A percentile compares a stretch with the other conserved stretches of the same genome.
Conservation (phyloP, 2,113 vertebrate species). For the Collichthys lucidus region DNA sequence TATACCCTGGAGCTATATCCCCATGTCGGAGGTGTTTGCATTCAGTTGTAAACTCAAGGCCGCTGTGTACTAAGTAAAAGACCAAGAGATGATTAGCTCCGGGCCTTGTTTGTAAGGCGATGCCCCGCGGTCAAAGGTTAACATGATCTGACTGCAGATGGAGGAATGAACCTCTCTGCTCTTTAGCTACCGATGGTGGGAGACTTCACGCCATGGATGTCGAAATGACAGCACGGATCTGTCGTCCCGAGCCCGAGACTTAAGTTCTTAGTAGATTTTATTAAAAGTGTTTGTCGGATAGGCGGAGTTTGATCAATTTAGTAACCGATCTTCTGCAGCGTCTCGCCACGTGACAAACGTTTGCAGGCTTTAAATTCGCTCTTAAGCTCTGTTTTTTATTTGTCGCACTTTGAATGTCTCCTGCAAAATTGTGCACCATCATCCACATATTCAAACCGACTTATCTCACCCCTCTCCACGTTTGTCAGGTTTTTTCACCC, state of each 20-base stretch:
- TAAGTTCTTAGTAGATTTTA: not conserved
- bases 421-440: not conserved
- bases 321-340: no score
- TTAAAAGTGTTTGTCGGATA: not conserved
- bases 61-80: not conserved
- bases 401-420: no score
- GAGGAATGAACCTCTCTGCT: not conserved
- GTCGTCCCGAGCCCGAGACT: not conserved
- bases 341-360: no score
- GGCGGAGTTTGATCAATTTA: not conserved
- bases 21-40: not conserved
- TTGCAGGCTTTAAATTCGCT: no score
- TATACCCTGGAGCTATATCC: not conserved
- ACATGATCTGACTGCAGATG: conserved; percentile 29
- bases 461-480: not conserved
- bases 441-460: not conserved
- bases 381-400: no score
- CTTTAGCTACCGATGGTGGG: conserved; percentile 1
- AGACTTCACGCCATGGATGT: not conserved
- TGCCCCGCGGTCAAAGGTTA: conserved; percentile 41
- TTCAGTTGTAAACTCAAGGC: conserved; percentile 20
- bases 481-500: no score
- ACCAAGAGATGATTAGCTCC: conserved; percentile 1
- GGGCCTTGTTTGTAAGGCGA: conserved; percentile 37
- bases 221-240: not conserved